Conservation (phyloP, 2,113 vertebrate genomes). For the Rousettus leschenaultii region DNA sequence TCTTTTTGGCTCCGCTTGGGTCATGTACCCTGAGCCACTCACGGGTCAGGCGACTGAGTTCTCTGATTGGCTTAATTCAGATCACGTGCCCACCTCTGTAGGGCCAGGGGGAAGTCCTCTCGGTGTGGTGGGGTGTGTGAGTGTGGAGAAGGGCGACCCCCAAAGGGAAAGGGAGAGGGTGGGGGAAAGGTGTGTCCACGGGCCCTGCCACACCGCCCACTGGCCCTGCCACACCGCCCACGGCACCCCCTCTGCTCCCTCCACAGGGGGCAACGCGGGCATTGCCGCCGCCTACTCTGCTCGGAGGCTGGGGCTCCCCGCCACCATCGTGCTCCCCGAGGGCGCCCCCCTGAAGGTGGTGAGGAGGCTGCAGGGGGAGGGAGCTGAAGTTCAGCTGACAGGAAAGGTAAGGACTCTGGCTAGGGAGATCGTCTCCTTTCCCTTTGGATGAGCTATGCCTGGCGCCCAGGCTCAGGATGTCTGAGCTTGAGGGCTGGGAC, state of each 20-base stretch:
- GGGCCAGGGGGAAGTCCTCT: too few relatives aligned
- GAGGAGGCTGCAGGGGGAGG: constrained; percentile 84
- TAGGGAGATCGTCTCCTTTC: neutral
- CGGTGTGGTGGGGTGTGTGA: fast-evolving
- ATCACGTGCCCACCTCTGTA: neutral
- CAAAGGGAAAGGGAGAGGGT: fast-evolving
- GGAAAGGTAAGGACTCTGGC: constrained; percentile 85
- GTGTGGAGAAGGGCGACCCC: fast-evolving
- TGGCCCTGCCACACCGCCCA: neutral
- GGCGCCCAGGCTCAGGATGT: neutral
- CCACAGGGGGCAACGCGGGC: constrained; percentile 91
- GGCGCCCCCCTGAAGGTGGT: constrained; percentile 79
- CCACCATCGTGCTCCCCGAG: constrained; percentile 90
- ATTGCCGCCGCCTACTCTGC: constrained; percentile 89
- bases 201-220: neutral
- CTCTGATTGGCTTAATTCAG: neutral
- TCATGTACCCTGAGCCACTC: neutral
- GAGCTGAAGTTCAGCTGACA: constrained; percentile 85
- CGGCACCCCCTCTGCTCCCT: fast-evolving
- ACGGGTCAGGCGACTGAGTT: neutral
- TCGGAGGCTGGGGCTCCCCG: constrained; percentile 85
- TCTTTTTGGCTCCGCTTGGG: neutral
- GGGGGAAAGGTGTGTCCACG: fast-evolving
- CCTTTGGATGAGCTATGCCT: neutral
- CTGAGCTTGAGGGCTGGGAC: neutral